Evolutionary conservation across 2,797 vertebrate species (phyloP).

Genomic region (Xenentodon cancila): DNA sequence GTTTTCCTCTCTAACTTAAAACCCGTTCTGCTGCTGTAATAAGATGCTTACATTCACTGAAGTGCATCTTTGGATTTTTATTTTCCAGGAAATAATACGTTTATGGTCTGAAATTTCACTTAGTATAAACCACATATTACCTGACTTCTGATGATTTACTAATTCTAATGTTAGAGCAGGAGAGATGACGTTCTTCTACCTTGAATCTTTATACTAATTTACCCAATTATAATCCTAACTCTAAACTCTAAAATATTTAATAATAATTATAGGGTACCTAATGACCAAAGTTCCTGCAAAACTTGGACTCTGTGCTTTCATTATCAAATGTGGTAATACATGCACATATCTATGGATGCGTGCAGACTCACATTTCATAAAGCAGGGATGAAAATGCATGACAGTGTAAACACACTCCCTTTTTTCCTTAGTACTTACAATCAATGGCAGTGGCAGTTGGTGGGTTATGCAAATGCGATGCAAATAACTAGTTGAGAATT

Average conservation of each 20-base stretch:
- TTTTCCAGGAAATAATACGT: too few relatives aligned
- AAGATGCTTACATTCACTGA: too few relatives aligned
- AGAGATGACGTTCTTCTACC: too few relatives aligned
- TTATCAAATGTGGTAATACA: not conserved
- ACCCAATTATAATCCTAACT: not conserved
- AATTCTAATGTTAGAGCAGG: too few relatives aligned
- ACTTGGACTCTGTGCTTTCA: not conserved
- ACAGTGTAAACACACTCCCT: conserved; percentile 32
- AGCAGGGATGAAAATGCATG: conserved; percentile 26
- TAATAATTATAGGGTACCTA: not conserved
- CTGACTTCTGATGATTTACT: too few relatives aligned
- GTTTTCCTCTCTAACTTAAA: too few relatives aligned
- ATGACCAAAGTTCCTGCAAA: not conserved
- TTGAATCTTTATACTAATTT: too few relatives aligned
- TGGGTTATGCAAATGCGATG: conserved; percentile 78
- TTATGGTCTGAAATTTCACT: too few relatives aligned
- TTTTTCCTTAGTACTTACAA: conserved; percentile 61
- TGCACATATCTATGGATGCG: conserved; percentile 5
- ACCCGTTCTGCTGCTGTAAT: too few relatives aligned
- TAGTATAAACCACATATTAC: too few relatives aligned
- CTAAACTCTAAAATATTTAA: not conserved
- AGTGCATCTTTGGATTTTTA: too few relatives aligned
- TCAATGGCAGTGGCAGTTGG: conserved; percentile 76
- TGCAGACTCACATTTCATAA: conserved; percentile 27
- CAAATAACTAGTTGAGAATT: conserved; percentile 70